Evolutionary conservation across 1,140 invertebrate genomes (phyloP).

Genomic region (Platyscapa corneri): DNA sequence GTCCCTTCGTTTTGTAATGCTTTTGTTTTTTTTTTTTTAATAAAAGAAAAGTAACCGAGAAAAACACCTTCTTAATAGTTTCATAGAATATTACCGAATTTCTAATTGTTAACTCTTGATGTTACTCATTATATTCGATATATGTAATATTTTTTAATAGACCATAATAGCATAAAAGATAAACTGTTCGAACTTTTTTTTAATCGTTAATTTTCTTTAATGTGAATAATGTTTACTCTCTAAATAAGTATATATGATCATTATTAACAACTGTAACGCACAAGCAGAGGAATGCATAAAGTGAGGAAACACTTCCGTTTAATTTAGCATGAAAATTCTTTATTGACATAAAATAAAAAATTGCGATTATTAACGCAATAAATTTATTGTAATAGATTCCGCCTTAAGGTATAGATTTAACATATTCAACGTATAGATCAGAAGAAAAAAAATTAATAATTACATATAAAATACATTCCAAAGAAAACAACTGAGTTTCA

Average conservation of each 20-base stretch:
- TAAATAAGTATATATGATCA: not conserved
- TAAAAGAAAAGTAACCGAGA: not conserved
- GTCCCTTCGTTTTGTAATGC: not conserved
- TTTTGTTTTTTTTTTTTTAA: not conserved
- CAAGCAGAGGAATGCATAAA: not conserved
- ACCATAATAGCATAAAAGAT: not conserved
- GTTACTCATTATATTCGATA: not conserved
- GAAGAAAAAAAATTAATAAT: not conserved
- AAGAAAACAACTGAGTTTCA: not conserved
- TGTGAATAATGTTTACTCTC: not conserved
- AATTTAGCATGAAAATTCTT: not conserved
- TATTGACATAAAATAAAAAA: conserved; percentile 10
- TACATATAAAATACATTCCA: not conserved
- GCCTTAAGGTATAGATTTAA: not conserved
- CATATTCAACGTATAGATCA: not conserved
- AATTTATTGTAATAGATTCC: too few relatives aligned
- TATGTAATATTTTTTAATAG: too few relatives aligned
- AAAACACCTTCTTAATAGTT: not conserved
- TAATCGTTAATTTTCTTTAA: not conserved
- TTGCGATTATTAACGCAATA: not conserved
- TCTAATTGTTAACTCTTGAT: not conserved
- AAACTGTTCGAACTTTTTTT: not conserved
- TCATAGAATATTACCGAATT: not conserved
- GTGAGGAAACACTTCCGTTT: not conserved
- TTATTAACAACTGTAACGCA: not conserved